phyloP scores from a whole-genome alignment of 2,113 vertebrate genomes.

The Muntiacus muntjak region DNA sequence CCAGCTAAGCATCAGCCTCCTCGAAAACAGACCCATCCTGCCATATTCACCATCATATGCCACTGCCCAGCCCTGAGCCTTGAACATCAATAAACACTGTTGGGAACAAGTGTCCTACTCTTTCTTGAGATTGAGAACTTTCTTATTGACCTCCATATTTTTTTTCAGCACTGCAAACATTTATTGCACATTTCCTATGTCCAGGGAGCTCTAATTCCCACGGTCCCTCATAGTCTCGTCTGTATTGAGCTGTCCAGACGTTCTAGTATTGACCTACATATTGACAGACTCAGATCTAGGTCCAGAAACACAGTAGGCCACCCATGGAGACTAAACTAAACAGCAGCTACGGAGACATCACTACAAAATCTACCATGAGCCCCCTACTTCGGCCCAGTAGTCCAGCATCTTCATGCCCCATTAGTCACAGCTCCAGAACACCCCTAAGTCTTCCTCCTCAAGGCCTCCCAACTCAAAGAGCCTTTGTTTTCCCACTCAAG shows the following conservation, averaged over 20 bases:
- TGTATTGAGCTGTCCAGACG: background rate
- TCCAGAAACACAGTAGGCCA: background rate
- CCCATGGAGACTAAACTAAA: too few species aligned
- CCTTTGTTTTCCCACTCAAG: slow-evolving; percentile 55
- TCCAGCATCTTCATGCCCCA: background rate
- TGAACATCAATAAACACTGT: background rate
- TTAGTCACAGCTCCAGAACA: background rate
- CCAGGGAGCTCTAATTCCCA: background rate
- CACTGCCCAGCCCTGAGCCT: background rate
- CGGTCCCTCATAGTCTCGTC: background rate
- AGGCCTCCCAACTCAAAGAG: background rate
- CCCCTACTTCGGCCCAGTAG: too few species aligned
- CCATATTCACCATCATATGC: background rate
- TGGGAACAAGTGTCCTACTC: background rate
- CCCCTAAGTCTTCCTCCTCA: background rate
- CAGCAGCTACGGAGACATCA: fast-evolving
- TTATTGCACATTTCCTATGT: background rate
- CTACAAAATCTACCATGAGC: fast-evolving
- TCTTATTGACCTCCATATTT: background rate
- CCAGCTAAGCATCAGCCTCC: background rate
- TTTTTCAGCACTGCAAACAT: background rate
- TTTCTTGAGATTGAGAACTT: background rate
- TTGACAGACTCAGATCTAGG: background rate
- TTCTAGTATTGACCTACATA: background rate
- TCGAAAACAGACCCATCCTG: background rate